These are phyloP conservation scores for Himalopsyche anomala DNA, from an alignment of 2,888 invertebrate genomes.

Conservation along the genomic window DNA sequence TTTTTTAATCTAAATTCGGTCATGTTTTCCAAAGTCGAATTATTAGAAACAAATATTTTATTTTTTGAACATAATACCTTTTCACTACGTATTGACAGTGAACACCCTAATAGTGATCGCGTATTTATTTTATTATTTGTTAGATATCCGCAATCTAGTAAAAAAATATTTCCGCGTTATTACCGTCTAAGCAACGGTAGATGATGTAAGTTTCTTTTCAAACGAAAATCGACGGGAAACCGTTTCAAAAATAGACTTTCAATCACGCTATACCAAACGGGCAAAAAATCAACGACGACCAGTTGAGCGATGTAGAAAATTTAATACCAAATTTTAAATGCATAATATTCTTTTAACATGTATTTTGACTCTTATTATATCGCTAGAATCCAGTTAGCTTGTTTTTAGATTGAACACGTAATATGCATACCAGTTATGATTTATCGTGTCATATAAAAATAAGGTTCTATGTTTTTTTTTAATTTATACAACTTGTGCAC, in stretches of 20 bases:
- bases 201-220: neutral
- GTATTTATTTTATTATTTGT: too few species aligned
- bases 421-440: neutral
- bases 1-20: too few species aligned
- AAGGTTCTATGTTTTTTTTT: neutral
- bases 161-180: too few species aligned
- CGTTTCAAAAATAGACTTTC: neutral
- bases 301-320: neutral
- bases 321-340: neutral
- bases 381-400: neutral
- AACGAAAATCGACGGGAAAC: too few species aligned
- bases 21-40: too few species aligned
- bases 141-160: too few species aligned
- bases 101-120: too few species aligned
- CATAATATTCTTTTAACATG: neutral
- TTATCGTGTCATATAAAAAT: slow-evolving; percentile 9
- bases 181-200: neutral
- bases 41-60: too few species aligned
- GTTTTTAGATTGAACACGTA: neutral
- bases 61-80: too few species aligned
- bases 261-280: neutral
- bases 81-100: too few species aligned
- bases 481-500: neutral
- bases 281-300: neutral
- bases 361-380: neutral